Conservation (phyloP, 2,113 vertebrate genomes). For the Paradisaea rubra region DNA sequence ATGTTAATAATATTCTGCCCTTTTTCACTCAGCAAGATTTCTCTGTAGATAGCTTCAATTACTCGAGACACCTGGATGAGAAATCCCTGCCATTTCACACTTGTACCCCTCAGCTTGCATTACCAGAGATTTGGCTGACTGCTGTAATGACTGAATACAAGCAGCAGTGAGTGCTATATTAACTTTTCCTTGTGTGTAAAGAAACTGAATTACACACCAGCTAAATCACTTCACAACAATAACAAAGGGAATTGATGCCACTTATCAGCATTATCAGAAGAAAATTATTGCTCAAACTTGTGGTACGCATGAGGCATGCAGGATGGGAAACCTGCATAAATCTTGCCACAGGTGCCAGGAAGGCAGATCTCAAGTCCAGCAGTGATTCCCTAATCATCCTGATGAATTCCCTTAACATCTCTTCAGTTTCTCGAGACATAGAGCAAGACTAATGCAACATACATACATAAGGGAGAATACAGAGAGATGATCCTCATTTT, state of each 20-base stretch:
- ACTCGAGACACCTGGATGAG: background rate
- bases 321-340: background rate
- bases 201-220: background rate
- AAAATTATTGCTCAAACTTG: background rate
- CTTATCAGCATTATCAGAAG: background rate
- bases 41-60: background rate
- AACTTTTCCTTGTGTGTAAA: background rate
- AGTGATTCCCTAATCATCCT: background rate
- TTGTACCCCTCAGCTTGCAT: background rate
- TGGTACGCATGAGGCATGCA: background rate
- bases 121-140: background rate
- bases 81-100: background rate
- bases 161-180: background rate
- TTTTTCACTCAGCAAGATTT: background rate
- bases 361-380: background rate
- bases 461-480: background rate
- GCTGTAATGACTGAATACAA: background rate
- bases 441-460: background rate
- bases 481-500: background rate
- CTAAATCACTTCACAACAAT: background rate
- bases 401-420: background rate
- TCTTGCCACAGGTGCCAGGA: background rate
- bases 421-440: background rate
- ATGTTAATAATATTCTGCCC: background rate
- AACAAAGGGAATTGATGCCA: background rate